A percentile compares a stretch with the other conserved stretches of the same genome.
Evolutionary conservation across 2,888 invertebrate species (phyloP).

Genomic region (Archaeoteleia sp.): DNA sequence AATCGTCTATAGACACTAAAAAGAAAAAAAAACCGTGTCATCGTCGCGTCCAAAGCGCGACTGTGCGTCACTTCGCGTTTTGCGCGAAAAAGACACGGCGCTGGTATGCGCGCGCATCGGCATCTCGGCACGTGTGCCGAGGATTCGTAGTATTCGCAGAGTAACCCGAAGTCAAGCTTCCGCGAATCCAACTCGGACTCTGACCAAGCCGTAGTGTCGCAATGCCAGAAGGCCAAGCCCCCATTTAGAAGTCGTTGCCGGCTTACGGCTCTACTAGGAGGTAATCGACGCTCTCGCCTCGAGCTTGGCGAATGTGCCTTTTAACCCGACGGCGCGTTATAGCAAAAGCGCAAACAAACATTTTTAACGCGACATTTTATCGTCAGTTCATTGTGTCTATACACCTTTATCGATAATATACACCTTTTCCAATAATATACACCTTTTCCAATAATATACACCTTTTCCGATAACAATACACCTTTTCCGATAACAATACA

Average conservation of each 20-base stretch:
- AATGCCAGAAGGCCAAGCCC: constrained; percentile 73
- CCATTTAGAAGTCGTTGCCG: constrained; percentile 65
- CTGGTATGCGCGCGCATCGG: constrained; percentile 46
- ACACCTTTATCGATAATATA: no score
- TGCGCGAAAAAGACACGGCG: constrained; percentile 39
- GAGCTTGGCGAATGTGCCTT: constrained; percentile 1
- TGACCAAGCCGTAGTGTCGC: constrained; percentile 64
- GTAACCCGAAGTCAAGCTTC: constrained; percentile 72
- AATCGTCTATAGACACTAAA: no score
- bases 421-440: no score
- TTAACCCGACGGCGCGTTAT: neutral
- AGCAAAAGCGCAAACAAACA: no score
- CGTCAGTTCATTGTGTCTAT: no score
- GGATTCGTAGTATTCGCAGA: constrained; percentile 70
- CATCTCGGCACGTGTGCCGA: constrained; percentile 58
- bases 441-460: no score
- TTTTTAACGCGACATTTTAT: no score
- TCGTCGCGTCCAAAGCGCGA: no score
- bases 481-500: no score
- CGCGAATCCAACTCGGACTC: constrained; percentile 64
- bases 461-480: no score
- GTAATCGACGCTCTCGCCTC: neutral
- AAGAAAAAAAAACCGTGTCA: no score
- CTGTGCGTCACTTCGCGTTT: constrained; percentile 8
- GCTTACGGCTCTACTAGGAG: constrained; percentile 33